Percentiles rank a stretch among this genome's conserved stretches.
Conservation (phyloP, 2,113 vertebrate species). For the Indicator maculatus region DNA sequence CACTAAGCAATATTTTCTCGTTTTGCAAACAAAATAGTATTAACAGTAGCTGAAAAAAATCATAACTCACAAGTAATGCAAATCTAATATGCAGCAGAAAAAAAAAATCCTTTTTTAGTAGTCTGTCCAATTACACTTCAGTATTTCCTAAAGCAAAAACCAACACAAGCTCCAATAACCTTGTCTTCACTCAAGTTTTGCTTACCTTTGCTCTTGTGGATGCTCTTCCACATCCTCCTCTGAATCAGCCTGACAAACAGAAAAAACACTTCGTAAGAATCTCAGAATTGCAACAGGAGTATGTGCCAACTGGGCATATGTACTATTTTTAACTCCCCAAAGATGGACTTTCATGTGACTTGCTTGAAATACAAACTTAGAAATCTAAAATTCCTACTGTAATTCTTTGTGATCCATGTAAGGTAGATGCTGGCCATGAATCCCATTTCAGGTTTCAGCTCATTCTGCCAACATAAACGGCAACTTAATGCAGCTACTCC, state of each 20-base stretch:
- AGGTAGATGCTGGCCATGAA: neutral
- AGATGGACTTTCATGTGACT: neutral
- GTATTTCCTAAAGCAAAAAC: neutral
- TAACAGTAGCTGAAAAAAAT: neutral
- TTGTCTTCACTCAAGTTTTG: neutral
- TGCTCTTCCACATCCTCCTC: slow-evolving; percentile 87
- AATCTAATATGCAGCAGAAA: neutral
- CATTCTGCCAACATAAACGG: neutral
- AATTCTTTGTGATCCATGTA: neutral
- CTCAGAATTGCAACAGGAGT: neutral
- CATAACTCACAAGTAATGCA: neutral
- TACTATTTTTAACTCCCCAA: neutral
- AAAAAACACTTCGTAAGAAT: slow-evolving; percentile 30
- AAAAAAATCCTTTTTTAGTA: neutral
- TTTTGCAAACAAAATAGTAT: neutral
- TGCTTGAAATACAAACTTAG: neutral
- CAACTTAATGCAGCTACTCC: neutral
- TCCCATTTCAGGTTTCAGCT: neutral
- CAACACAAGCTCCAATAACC: neutral
- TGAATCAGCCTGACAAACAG: slow-evolving; percentile 83
- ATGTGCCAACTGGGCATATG: neutral
- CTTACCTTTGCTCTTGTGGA: slow-evolving; percentile 88
- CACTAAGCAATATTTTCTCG: rapidly evolving
- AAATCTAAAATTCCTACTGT: neutral
- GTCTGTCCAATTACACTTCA: neutral